Conservation (phyloP, 2,888 invertebrate species). For the Diaprepes abbreviatus region DNA sequence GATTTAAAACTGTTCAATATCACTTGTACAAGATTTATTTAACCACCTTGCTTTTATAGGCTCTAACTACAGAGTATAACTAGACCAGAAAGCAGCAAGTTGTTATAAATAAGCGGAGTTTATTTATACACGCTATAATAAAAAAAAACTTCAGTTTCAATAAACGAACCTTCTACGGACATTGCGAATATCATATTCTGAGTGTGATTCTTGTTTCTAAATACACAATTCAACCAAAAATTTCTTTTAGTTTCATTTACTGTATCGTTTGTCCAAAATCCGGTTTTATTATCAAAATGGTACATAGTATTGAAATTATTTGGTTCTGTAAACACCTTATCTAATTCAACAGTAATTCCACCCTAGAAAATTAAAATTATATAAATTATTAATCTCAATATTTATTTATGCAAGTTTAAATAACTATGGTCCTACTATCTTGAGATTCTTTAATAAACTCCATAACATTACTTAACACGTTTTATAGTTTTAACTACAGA, state of each 20-base stretch:
- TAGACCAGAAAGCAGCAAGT: not conserved
- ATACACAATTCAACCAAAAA: not conserved
- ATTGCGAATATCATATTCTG: not conserved
- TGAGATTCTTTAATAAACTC: too few relatives aligned
- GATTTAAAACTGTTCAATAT: too few relatives aligned
- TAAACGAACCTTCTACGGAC: conserved; percentile 1
- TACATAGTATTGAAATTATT: conserved; percentile 17
- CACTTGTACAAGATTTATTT: not conserved
- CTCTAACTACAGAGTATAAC: too few relatives aligned
- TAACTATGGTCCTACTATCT: too few relatives aligned
- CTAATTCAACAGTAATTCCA: not conserved
- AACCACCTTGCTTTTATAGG: not conserved
- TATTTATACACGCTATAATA: too few relatives aligned
- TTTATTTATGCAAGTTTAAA: too few relatives aligned
- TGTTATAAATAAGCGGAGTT: too few relatives aligned
- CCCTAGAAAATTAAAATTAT: not conserved
- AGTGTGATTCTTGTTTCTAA: not conserved
- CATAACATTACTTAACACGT: too few relatives aligned
- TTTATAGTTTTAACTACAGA: too few relatives aligned
- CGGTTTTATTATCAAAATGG: conserved; percentile 2
- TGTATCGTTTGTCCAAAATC: conserved; percentile 38
- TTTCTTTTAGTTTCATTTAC: not conserved
- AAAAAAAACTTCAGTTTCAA: too few relatives aligned
- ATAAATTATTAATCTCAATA: too few relatives aligned
- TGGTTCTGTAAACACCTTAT: not conserved